Evolutionary conservation across 2,888 invertebrate species (phyloP), one percentile per base, ranked within the genome.

Genomic region (Athripsodes cinereus): DNA sequence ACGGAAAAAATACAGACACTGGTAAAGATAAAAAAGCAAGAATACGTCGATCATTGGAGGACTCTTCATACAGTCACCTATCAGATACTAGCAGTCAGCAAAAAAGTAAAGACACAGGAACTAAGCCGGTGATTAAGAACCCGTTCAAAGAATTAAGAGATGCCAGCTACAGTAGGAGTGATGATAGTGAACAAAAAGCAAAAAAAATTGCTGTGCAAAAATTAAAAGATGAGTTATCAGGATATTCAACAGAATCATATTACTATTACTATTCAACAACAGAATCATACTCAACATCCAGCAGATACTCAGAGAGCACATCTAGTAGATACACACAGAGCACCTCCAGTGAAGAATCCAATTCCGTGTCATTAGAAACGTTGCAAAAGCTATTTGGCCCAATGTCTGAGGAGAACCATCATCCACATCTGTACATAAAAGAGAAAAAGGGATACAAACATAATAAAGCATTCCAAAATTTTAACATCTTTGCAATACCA

Each of bases 401-500:
- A 8, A 35, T 47, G 2, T 59, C 58, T 2, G 40, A 47, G n/a
- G 52, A 22, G 18, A 20, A 40, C 22, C 46, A 20, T 19, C 34
- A 40, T 20, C 60, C 57, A 11, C 34, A 50, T 5, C 51, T 48
- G 3, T 52, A 52, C 26, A 35, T 63, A 34, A 55, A 53, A 13
- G 63, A 63, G 31, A 46, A 50, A 2, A 61, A 55, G 10, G 56
- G 48, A 18, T 61, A 60, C 40, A 56, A 52, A 22, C 6, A 58
- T 3, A 50, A 58, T 31, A 49, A 53, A n/a, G 51, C 55, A 11
- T 61, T 63, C 26, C 26, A 60, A 2, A 16, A 35, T 2, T 19
- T 60, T 48, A 63, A 63, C 22, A 55, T 63, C 11, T 70, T 67
- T 56, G 65, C 68, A 35, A 64, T 65, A 16, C 64, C 72, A 18